Conservation (phyloP, 2,113 vertebrate genomes). For the Dissostichus mawsoni region DNA sequence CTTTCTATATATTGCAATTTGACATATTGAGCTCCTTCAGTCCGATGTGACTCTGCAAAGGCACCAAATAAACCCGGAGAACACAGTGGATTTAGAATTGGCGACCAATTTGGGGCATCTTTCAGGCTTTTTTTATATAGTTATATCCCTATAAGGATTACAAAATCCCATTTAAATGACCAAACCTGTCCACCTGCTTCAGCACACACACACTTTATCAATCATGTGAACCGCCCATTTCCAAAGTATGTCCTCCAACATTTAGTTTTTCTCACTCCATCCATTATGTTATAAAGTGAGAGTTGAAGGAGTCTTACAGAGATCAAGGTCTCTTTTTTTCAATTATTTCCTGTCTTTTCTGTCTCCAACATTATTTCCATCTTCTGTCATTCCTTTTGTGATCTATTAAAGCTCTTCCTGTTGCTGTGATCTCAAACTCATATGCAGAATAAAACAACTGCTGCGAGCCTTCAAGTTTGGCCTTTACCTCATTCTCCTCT, state of each 20-base stretch:
- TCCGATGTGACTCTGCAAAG: not conserved
- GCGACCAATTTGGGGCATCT: not conserved
- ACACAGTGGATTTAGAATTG: not conserved
- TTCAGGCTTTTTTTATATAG: not conserved
- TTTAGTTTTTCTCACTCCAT: not conserved
- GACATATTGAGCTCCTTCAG: not conserved
- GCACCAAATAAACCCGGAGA: not conserved
- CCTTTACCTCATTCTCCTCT: not conserved
- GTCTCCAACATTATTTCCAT: conserved; percentile 21
- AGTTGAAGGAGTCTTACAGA: not conserved
- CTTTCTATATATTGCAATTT: not conserved
- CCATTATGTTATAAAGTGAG: not conserved
- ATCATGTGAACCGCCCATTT: not conserved
- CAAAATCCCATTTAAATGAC: not conserved
- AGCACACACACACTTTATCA: not conserved
- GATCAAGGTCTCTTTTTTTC: not conserved
- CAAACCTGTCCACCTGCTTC: not conserved
- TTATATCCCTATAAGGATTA: not conserved
- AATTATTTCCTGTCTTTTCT: conserved; percentile 23
- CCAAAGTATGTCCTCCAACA: not conserved
- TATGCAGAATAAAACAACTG: conserved; percentile 1
- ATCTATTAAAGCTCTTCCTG: conserved; percentile 35
- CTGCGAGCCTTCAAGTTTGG: not conserved
- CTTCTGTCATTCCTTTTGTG: not conserved
- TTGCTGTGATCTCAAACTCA: conserved; percentile 8